Percentiles rank a stretch among this genome's conserved stretches.
Evolutionary conservation across 2,888 invertebrate genomes (phyloP).

Genomic region (Vanessa cardui): DNA sequence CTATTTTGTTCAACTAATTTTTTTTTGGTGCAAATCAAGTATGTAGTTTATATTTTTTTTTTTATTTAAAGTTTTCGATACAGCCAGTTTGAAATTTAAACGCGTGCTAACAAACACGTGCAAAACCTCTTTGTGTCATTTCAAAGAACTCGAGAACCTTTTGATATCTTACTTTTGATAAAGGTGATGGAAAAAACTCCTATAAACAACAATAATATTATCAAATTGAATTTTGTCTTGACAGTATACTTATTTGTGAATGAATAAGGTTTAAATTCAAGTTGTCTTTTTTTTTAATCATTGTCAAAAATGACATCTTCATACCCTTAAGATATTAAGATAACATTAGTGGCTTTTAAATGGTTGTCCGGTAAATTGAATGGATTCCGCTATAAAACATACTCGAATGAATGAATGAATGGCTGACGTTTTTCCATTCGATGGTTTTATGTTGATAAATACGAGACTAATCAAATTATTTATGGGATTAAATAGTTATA

Average conservation of each 20-base stretch:
- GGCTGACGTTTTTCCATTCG: constrained; percentile 77
- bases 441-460: constrained; percentile 80
- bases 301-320: constrained; percentile 63
- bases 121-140: constrained; percentile 59
- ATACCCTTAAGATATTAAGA: constrained; percentile 72
- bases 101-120: constrained; percentile 70
- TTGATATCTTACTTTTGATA: constrained; percentile 58
- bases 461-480: constrained; percentile 82
- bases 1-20: neutral
- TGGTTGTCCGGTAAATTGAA: constrained; percentile 66
- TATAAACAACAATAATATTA: constrained; percentile 64
- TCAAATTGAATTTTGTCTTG: constrained; percentile 36
- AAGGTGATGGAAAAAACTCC: constrained; percentile 56
- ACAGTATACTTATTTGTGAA: constrained; percentile 28
- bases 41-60: neutral
- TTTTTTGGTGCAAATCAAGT: too few relatives aligned
- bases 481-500: constrained; percentile 79
- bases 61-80: neutral
- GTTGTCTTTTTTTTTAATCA: constrained; percentile 30
- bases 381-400: constrained; percentile 51
- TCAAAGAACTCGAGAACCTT: constrained; percentile 58
- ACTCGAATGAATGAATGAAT: constrained; percentile 57
- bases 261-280: constrained; percentile 34
- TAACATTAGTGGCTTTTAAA: constrained; percentile 82
- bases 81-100: constrained; percentile 42